Percentiles rank a stretch among this genome's conserved stretches.
Evolutionary conservation across 2,113 vertebrate species (phyloP).

Genomic region (Aplodontia rufa): DNA sequence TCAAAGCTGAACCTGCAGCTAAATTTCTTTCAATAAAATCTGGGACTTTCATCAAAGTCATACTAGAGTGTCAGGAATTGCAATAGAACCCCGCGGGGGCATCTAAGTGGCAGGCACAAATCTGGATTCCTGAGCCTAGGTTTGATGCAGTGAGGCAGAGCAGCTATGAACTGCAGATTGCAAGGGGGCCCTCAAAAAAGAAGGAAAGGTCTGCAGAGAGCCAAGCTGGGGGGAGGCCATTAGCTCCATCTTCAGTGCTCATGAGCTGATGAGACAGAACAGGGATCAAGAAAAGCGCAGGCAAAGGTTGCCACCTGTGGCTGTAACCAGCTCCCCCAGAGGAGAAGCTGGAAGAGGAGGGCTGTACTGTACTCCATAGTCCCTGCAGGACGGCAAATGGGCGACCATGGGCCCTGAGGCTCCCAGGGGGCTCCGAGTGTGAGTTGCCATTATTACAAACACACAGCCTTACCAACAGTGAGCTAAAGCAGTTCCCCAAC

Average conservation of each 20-base stretch:
- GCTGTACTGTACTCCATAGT: background rate
- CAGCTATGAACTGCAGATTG: background rate
- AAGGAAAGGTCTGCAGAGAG: background rate
- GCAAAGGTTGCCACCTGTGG: rapidly evolving
- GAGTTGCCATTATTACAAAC: background rate
- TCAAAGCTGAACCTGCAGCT: background rate
- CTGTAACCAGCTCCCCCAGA: background rate
- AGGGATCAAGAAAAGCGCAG: background rate
- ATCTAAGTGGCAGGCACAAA: background rate
- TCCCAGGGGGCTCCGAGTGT: too few relatives aligned
- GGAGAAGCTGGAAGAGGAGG: background rate
- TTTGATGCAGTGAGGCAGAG: background rate
- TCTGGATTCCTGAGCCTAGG: background rate
- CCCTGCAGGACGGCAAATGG: background rate
- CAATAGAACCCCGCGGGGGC: too few relatives aligned
- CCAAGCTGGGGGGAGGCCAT: background rate
- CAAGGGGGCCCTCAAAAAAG: background rate
- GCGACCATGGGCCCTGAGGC: background rate
- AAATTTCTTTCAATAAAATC: background rate
- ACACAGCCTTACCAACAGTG: background rate
- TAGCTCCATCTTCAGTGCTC: background rate
- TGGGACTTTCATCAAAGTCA: background rate
- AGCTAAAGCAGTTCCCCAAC: background rate
- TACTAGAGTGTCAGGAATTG: too few relatives aligned
- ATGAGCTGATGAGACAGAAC: background rate